Percentiles rank a stretch among this genome's conserved stretches.
Evolutionary conservation across 1,140 invertebrate species (phyloP).

Genomic region (Drosophila arizonae): DNA sequence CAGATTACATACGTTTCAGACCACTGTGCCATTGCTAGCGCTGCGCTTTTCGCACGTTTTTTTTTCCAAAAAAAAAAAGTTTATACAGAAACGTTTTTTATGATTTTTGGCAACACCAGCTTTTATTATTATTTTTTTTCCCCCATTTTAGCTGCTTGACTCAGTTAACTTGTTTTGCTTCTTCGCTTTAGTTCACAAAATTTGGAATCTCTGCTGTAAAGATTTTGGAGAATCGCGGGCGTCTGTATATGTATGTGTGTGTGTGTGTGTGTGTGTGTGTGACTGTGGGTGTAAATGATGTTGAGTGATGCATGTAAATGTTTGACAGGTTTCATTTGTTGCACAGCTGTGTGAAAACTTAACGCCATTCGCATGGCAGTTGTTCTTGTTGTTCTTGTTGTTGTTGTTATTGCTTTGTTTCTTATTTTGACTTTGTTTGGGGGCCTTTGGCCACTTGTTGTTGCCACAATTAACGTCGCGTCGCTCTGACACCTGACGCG

Average conservation of each 20-base stretch:
- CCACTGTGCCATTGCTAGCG: neutral
- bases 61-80: neutral
- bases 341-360: conserved; percentile 6
- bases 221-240: conserved; percentile 4
- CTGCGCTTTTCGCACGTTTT: neutral
- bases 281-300: conserved; percentile 1
- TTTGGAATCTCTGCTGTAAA: neutral
- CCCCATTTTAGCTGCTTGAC: too few relatives aligned
- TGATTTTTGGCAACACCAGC: neutral
- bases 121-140: neutral
- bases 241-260: neutral
- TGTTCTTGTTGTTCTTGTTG: neutral
- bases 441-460: conserved; percentile 1
- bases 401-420: neutral
- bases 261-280: neutral
- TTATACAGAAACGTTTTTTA: neutral
- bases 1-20: neutral
- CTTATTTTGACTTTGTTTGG: neutral
- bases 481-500: neutral
- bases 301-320: neutral
- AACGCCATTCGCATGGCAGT: neutral
- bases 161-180: too few relatives aligned
- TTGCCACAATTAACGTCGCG: neutral
- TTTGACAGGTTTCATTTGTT: conserved; percentile 5
- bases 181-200: neutral